These are phyloP conservation scores for Indicator indicator DNA, from an alignment of 2,113 vertebrate genomes.

Conservation along the genomic window DNA sequence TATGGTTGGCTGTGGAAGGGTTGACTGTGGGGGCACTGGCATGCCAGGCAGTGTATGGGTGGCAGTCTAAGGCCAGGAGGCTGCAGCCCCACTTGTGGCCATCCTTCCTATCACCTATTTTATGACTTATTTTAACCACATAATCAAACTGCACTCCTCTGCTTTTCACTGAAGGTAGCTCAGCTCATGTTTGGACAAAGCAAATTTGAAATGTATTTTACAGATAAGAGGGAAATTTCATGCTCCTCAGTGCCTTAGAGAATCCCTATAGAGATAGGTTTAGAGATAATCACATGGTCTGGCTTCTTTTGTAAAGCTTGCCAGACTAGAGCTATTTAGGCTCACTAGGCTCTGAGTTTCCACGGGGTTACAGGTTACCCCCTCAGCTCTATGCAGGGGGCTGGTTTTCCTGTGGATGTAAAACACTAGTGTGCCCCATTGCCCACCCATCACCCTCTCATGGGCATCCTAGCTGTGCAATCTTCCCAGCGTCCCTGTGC, in stretches of 20 bases:
- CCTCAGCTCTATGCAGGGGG: neutral
- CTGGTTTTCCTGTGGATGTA: fast-evolving
- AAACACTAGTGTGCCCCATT: neutral
- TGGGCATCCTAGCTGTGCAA: neutral
- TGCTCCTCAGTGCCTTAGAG: neutral
- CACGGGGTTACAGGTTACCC: neutral
- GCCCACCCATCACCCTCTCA: neutral
- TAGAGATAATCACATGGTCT: neutral
- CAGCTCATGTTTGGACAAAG: neutral
- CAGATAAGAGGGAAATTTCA: neutral
- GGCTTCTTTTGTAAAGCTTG: neutral
- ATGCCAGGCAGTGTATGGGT: fast-evolving
- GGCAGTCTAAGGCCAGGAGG: neutral
- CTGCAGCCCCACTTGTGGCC: neutral
- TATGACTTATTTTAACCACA: neutral
- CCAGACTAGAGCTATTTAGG: neutral
- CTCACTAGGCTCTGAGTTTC: neutral
- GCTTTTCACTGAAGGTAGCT: neutral
- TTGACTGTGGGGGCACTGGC: too few species aligned
- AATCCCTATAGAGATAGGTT: neutral
- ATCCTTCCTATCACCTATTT: neutral
- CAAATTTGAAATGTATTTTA: neutral
- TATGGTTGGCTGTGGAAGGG: neutral
- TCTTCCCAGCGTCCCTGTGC: neutral
- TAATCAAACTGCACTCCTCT: neutral